Base-by-base conservation (phyloP, 2,113 vertebrate genomes). In the Anarhynchus alexandrinus region DNA sequence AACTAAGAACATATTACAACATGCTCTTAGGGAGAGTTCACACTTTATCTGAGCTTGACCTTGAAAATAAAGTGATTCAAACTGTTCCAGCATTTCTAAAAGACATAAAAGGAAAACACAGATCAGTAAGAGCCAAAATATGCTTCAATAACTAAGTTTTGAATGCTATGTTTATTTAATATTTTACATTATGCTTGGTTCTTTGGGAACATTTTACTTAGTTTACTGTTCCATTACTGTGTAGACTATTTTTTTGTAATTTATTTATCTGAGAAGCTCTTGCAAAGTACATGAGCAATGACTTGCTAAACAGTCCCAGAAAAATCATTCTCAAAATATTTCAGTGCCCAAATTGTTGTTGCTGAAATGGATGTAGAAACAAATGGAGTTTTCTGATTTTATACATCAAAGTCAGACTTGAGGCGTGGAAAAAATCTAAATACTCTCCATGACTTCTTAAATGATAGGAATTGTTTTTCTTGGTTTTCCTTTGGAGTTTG, bases 321-420 rank as follows among this genome's bases (percentile, higher is more conserved):
- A 86, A 96, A 96, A 88, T 70, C 27, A 71, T 71, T 94, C 20
- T 69, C 10, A 77, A 94, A 93, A 62, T 71, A 89, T 84, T 89
- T 55, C 61, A 58, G 47, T 67, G 10, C 10, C 43, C 27, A 40
- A 58, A 78, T 1, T 85, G 5, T 9, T 94, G 29, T 42, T 77
- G 40, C 49, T 89, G 73, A 86, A 92, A 87, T 78, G 22, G 9
- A 43, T 42, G 13, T 26, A 74, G 18, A 57, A 87, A 61, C 10
- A 84, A 94, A 93, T 0, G 0, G 18, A 95, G 64, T 93, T 86
- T 13, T 92, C 79, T 88, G 51, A 32, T 88, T 92, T 76, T 73
- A 52, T 21, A 87, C 42, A 78, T 85, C 76, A 73, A 94, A 94
- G 45, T 64, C 43, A 86, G 23, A 70, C 45, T n/a, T 69, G 45